Conservation (phyloP, 2,888 invertebrate genomes). For the Rhodophaea formosa region DNA sequence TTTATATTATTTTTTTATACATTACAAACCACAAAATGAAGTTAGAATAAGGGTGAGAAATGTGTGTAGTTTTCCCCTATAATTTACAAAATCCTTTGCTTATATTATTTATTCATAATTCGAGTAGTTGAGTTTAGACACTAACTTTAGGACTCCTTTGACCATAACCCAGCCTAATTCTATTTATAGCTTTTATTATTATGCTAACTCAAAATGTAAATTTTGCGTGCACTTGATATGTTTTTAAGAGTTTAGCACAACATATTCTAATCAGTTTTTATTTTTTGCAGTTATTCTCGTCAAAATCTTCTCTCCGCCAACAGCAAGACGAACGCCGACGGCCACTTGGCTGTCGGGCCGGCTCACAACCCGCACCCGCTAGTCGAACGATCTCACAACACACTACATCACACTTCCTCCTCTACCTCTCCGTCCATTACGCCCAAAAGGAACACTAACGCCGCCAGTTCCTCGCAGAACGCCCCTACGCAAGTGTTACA, state of each 20-base stretch:
- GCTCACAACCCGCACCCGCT: constrained; percentile 66
- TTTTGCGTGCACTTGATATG: not conserved
- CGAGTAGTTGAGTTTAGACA: not conserved
- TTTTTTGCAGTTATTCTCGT: constrained; percentile 88
- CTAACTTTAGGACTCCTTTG: not conserved
- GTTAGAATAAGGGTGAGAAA: constrained; percentile 34
- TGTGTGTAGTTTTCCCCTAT: constrained; percentile 23
- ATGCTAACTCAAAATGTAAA: constrained; percentile 1
- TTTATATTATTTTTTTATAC: constrained; percentile 35
- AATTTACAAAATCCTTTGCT: constrained; percentile 7
- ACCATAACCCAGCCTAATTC: constrained; percentile 1
- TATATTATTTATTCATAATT: not conserved
- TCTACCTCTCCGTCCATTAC: constrained; percentile 52
- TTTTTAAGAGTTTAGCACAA: not conserved
- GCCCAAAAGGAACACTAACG: constrained; percentile 64
- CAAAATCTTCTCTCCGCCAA: constrained; percentile 91
- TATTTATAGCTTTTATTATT: constrained; percentile 12
- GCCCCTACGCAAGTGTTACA: constrained; percentile 22
- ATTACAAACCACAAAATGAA: constrained; percentile 18
- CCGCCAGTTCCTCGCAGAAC: constrained; percentile 37
- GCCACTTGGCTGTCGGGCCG: constrained; percentile 62
- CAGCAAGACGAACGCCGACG: constrained; percentile 87
- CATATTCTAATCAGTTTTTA: not conserved
- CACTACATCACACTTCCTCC: constrained; percentile 60
- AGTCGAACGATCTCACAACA: constrained; percentile 81